Base-by-base conservation (phyloP, 2,113 vertebrate genomes). In the Apodemus speciosus region DNA sequence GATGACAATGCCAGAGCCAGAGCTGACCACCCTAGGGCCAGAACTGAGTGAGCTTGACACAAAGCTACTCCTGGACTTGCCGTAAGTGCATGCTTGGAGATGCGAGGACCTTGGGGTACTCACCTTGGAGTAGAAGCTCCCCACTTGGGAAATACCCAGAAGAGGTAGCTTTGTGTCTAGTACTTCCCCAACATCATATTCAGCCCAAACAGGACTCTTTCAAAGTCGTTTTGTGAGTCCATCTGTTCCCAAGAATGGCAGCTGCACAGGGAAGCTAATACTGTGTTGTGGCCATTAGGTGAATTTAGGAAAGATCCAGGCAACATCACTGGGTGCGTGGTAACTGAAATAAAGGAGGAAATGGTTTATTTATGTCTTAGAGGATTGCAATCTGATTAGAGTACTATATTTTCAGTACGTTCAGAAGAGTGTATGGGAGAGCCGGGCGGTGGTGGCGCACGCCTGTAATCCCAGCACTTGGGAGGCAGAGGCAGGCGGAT, bases 41-140 rank as follows among this genome's bases (percentile, higher is more conserved):
- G 96, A 98, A 95, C 96, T 99, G 88, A 97, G 88, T n/a, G 71
- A 92, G 88, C 96, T 99, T 80, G 98, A 98, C 85, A 92, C 98
- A 30, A 97, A 96, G 35, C 98, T 99, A 79, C 97, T 98, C 80
- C 97, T 98, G 89, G 98, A 98, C 60, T 97, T 99, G 97, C 99
- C 99, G 99, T 99, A 98, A 98, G 98, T 96, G 10, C 73, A 25
- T 69, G 32, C 10, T 62, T 94, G n/a, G 76, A 95, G 83, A 81
- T 49, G 32, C 14, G 72, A 43, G 60, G 38, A 68, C 58, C 53
- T 91, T 23, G 43, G 66, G 40, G 66, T 32, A 30, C 32, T 80
- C 80, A 73, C 0, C 13, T 25, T 58, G 32, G 27, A 53, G 38
- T n/a, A 88, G 71, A 64, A 80, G 66, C 56, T 76, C 58, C 93